Conservation (phyloP, 2,113 vertebrate genomes). For the Campylorhamphus procurvoides region DNA sequence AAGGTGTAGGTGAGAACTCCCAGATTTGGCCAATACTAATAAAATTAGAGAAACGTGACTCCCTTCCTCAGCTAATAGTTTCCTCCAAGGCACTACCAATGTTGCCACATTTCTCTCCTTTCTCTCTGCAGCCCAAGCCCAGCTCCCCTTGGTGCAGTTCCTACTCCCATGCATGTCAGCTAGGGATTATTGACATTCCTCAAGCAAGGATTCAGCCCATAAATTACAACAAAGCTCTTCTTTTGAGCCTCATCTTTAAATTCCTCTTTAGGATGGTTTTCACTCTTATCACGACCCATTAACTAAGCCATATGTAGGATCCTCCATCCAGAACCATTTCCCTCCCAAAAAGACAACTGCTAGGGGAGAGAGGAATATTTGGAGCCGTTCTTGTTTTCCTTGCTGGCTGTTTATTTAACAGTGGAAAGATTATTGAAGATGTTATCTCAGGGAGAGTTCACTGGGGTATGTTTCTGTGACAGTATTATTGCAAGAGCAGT, state of each 20-base stretch:
- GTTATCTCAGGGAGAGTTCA: conserved; percentile 33
- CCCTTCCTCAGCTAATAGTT: conserved; percentile 26
- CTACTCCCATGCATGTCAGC: not conserved
- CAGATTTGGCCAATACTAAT: conserved; percentile 34
- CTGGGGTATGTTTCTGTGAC: not conserved
- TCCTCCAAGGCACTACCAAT: conserved; percentile 3
- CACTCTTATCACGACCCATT: conserved; percentile 33
- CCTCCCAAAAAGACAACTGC: conserved; percentile 48
- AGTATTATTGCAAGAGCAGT: conserved; percentile 4
- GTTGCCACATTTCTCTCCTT: not conserved
- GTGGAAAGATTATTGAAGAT: conserved; percentile 23
- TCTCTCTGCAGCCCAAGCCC: not conserved
- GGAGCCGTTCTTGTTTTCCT: conserved; percentile 4
- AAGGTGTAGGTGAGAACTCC: conserved; percentile 38
- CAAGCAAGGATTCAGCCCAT: not conserved
- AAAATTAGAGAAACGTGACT: conserved; percentile 43
- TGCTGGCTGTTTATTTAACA: conserved; percentile 11
- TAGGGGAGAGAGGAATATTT: conserved; percentile 24
- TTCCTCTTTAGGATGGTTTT: conserved; percentile 38
- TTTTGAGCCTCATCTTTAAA: not conserved
- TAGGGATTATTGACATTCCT: conserved; percentile 23
- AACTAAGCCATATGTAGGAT: conserved; percentile 50
- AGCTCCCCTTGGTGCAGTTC: not conserved
- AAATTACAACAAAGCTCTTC: not conserved
- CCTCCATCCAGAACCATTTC: conserved; percentile 56